A percentile compares a stretch with the other conserved stretches of the same genome.
Conservation (phyloP, 2,888 invertebrate species). For the Calameuta idolon region DNA sequence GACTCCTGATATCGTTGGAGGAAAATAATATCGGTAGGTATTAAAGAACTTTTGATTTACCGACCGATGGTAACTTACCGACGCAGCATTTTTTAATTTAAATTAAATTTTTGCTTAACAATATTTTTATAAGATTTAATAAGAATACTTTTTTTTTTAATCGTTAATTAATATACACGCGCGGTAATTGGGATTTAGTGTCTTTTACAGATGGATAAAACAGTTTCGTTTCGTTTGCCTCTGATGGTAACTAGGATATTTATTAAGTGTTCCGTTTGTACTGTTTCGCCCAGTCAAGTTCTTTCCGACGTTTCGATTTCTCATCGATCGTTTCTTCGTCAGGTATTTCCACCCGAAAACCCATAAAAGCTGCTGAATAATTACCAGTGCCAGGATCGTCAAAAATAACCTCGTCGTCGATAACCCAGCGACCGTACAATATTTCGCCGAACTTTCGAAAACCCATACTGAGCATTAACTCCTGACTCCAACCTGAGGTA, state of each 20-base stretch:
- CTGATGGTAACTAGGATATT: neutral
- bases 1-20: neutral
- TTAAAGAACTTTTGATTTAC: neutral
- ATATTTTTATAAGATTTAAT: too few species aligned
- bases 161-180: too few species aligned
- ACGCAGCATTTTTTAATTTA: neutral
- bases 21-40: neutral
- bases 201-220: too few species aligned
- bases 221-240: too few species aligned
- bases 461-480: constrained; percentile 36
- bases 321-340: neutral
- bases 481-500: constrained; percentile 45
- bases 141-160: too few species aligned
- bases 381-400: constrained; percentile 69
- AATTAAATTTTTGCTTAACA: too few species aligned
- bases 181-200: too few species aligned
- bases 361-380: constrained; percentile 64
- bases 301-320: neutral
- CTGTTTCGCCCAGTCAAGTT: neutral
- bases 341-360: constrained; percentile 18
- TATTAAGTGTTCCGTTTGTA: neutral
- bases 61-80: neutral
- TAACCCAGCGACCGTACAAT: constrained; percentile 66
- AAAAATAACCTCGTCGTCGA: constrained; percentile 66
- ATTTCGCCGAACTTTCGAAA: constrained; percentile 58